Percentiles rank a stretch among this genome's conserved stretches.
Conservation (phyloP, 2,888 invertebrate species). For the Aphrophora alni region DNA sequence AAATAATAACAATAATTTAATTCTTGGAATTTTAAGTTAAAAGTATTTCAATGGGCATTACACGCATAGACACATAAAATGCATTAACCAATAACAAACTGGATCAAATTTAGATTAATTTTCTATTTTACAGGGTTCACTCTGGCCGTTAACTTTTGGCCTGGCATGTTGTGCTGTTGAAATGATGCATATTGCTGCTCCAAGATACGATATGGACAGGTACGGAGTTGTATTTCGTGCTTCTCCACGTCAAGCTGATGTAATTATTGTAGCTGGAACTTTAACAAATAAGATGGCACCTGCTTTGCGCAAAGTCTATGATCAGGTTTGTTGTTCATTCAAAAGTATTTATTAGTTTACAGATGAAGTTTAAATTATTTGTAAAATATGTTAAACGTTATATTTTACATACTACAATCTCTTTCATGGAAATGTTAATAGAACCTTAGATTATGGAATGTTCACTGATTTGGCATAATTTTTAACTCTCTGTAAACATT, state of each 20-base stretch:
- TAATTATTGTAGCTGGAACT: conserved; percentile 98
- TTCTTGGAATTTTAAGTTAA: no score
- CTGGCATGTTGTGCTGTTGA: conserved; percentile 99
- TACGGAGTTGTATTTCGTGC: conserved; percentile 98
- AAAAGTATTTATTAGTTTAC: not conserved
- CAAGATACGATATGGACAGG: conserved; percentile 99
- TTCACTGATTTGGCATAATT: no score
- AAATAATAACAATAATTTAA: no score
- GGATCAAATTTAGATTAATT: no score
- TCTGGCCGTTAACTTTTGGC: conserved; percentile 99
- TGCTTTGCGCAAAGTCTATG: conserved; percentile 93
- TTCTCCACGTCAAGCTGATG: conserved; percentile 95
- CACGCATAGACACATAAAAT: no score
- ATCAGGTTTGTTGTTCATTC: conserved; percentile 63
- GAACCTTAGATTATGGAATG: not conserved
- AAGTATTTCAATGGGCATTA: no score
- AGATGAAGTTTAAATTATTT: no score
- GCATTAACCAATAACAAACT: no score
- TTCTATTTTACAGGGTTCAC: conserved; percentile 65
- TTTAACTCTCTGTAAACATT: no score
- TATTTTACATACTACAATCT: no score
- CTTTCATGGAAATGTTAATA: no score
- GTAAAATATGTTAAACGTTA: no score
- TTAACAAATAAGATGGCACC: conserved; percentile 99
- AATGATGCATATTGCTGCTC: conserved; percentile 99